phyloP scores from a whole-genome alignment of 2,888 invertebrate species.

The Cheilosia impressa region DNA sequence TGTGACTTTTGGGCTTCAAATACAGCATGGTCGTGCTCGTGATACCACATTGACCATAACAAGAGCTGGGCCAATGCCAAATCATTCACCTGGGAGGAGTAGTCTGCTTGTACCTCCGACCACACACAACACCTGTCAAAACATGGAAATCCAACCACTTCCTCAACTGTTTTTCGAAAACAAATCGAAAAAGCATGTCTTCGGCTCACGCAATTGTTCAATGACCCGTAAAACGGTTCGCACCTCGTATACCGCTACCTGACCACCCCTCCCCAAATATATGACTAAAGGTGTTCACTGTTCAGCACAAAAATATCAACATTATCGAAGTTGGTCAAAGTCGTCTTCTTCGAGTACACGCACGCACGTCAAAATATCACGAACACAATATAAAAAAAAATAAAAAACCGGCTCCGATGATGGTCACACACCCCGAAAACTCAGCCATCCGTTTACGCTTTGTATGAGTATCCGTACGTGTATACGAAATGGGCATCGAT shows the following conservation, averaged over 20 bases:
- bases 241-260: constrained; percentile 61
- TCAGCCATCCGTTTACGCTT: constrained; percentile 49
- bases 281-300: constrained; percentile 35
- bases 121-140: constrained; percentile 13
- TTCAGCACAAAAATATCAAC: constrained; percentile 40
- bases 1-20: too few species aligned
- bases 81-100: background rate
- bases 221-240: constrained; percentile 65
- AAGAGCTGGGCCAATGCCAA: background rate
- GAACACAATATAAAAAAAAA: constrained; percentile 6
- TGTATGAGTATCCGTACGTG: constrained; percentile 17
- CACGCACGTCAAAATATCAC: constrained; percentile 54
- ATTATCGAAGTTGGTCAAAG: constrained; percentile 65
- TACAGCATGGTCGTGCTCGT: too few species aligned
- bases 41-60: too few species aligned
- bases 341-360: constrained; percentile 36
- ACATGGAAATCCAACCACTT: constrained; percentile 42
- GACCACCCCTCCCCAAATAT: constrained; percentile 33
- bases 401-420: background rate
- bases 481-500: constrained; percentile 60
- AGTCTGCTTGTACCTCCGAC: background rate
- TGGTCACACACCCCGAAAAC: constrained; percentile 55
- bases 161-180: constrained; percentile 12
- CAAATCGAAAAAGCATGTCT: constrained; percentile 37
- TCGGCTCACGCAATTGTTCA: constrained; percentile 62